These are phyloP conservation scores for Platycnemis pennipes DNA, from an alignment of 2,888 invertebrate species.

Conservation along the genomic window DNA sequence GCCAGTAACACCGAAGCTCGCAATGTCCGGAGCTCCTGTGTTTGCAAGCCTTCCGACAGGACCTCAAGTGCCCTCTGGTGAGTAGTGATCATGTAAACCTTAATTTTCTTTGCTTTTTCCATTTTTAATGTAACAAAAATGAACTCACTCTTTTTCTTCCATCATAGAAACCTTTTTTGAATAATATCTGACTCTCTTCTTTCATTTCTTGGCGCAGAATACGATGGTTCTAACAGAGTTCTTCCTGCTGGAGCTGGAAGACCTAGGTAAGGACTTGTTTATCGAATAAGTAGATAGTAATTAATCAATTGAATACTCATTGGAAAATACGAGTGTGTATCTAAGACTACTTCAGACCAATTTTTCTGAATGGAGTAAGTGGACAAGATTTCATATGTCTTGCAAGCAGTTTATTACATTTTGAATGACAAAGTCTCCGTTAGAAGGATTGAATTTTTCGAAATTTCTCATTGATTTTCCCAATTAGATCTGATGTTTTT, in stretches of 20 bases:
- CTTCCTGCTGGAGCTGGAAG: background rate
- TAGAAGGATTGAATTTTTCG: no score
- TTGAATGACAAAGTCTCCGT: no score
- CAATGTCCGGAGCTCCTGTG: constrained; percentile 74
- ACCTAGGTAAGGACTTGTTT: background rate
- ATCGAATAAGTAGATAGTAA: no score
- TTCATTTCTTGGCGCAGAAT: background rate
- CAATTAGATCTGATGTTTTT: background rate
- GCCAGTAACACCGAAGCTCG: constrained; percentile 82
- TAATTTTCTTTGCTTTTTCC: background rate
- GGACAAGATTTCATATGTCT: no score
- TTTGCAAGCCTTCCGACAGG: constrained; percentile 49
- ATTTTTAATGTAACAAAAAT: no score
- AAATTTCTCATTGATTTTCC: no score
- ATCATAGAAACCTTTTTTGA: background rate
- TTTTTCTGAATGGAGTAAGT: no score
- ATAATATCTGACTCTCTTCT: background rate
- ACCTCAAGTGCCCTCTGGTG: constrained; percentile 34
- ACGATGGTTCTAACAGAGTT: background rate
- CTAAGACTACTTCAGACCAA: no score
- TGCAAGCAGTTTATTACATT: no score
- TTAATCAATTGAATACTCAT: no score
- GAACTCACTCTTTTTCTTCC: no score
- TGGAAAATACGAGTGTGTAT: no score
- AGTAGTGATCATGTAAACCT: background rate